Evolutionary conservation across 2,797 vertebrate species (phyloP), one percentile per base, ranked within the genome.

Genomic region (Lepilemur septentrionalis): DNA sequence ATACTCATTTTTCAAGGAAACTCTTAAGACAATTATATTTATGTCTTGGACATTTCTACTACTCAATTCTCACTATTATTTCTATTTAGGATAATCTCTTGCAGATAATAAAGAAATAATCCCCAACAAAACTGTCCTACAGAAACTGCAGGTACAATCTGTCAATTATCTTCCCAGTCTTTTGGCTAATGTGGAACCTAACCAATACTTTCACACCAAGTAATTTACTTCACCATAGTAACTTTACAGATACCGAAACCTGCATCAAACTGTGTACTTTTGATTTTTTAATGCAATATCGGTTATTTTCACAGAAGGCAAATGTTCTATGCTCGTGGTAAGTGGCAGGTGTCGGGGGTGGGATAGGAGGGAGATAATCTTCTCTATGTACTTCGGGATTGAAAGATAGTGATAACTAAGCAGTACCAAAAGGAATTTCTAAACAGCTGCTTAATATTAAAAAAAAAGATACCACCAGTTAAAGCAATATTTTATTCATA

Each of bases 1-100:
- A 76, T 32, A 67, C 14, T 86, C 20, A 32, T 46, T 78, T 82
- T 83, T 94, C 69, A 88, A 94, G 32, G 15, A 92, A 83, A 95
- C 4, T 28, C 89, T 84, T 57, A 84, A 82, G 55, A 93, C 43
- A 85, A 65, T 76, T 65, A 35, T 76, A 80, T 94, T 93, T 72
- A 55, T 78, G 95, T 92, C 25, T 88, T 65, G 63, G 72, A 32
- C 22, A 91, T 91, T 76, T 69, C 41, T 89, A 23, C 43, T 55
- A 46, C 15, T 30, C 4, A 2, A 18, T 89, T 72, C 18, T 84
- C 84, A 80, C 10, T 76, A 17, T 88, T 90, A 20, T 84, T 90
- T 79, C 78, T 85, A 69, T 43, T 92, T 93, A 57, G 13, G 90
- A 41, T 1, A 89, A 78, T 50, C 52, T 89, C 65, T 78, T 95